phyloP scores from a whole-genome alignment of 1,140 invertebrate species.

The Hypothenemus hampei region DNA sequence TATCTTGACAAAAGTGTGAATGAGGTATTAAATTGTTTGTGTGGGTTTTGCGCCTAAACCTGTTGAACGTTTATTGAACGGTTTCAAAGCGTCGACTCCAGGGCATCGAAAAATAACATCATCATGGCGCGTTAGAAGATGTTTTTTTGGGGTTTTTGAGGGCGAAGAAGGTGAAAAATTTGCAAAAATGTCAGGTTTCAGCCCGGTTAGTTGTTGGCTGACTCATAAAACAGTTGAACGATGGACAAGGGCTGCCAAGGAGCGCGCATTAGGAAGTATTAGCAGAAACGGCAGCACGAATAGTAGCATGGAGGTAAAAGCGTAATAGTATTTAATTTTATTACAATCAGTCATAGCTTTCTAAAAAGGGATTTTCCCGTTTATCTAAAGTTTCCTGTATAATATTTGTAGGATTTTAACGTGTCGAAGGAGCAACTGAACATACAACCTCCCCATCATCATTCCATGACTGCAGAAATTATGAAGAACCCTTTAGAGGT shows the following conservation, averaged over 20 bases:
- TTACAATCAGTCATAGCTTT: not conserved
- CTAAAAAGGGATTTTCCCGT: not conserved
- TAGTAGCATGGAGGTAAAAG: constrained; percentile 38
- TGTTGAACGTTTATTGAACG: constrained; percentile 24
- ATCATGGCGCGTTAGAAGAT: no score
- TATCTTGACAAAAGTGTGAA: no score
- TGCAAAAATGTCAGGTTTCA: constrained; percentile 55
- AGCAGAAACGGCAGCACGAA: constrained; percentile 37
- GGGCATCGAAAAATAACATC: no score
- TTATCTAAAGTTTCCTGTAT: not conserved
- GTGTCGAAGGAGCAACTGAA: constrained; percentile 58
- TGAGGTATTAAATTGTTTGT: no score
- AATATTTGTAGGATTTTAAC: constrained; percentile 57
- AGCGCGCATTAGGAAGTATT: constrained; percentile 52
- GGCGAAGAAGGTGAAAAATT: no score
- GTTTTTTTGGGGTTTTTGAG: no score
- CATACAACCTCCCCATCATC: constrained; percentile 50
- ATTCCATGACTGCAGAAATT: constrained; percentile 42
- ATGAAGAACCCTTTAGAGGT: constrained; percentile 48
- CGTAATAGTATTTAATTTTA: not conserved
- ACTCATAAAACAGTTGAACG: constrained; percentile 64
- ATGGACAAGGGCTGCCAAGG: constrained; percentile 64
- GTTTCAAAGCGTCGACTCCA: constrained; percentile 6
- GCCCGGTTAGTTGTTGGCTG: constrained; percentile 63
- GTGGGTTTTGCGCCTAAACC: no score